Conservation (phyloP, 2,113 vertebrate genomes). For the Nettapus auritus region DNA sequence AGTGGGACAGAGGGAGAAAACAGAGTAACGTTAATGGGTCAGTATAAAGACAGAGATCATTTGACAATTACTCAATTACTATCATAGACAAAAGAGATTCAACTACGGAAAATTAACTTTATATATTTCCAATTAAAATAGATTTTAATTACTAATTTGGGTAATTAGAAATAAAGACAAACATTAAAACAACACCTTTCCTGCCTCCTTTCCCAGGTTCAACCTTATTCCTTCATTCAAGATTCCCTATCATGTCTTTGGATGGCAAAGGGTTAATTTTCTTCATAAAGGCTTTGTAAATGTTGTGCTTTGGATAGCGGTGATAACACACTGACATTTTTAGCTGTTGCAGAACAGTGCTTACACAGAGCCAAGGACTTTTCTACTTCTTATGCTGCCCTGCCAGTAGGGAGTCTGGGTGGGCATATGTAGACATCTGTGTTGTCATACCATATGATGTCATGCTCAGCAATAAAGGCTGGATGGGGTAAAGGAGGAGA, state of each 20-base stretch:
- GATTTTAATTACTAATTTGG: neutral
- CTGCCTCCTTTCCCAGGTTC: neutral
- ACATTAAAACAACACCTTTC: neutral
- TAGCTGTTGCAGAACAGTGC: too few relatives aligned
- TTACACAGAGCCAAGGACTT: too few relatives aligned
- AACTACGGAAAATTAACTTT: neutral
- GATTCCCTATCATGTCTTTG: neutral
- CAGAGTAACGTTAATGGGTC: neutral
- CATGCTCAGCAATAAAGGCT: too few relatives aligned
- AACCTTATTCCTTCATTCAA: neutral
- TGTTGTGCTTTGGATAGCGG: too few relatives aligned
- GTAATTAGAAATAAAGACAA: neutral
- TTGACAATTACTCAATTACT: fast-evolving
- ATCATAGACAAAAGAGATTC: neutral
- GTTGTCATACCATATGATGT: too few relatives aligned
- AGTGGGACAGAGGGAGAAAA: neutral
- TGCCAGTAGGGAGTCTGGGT: too few relatives aligned
- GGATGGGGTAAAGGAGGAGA: too few relatives aligned
- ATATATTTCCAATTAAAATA: neutral
- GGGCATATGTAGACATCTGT: too few relatives aligned
- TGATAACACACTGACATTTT: too few relatives aligned
- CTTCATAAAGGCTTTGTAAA: too few relatives aligned
- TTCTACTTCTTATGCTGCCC: too few relatives aligned
- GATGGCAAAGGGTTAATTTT: too few relatives aligned
- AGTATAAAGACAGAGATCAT: neutral